Evolutionary conservation across 1,140 invertebrate species (phyloP), one percentile per base, ranked within the genome.

Genomic region (Drosophila murphyi): DNA sequence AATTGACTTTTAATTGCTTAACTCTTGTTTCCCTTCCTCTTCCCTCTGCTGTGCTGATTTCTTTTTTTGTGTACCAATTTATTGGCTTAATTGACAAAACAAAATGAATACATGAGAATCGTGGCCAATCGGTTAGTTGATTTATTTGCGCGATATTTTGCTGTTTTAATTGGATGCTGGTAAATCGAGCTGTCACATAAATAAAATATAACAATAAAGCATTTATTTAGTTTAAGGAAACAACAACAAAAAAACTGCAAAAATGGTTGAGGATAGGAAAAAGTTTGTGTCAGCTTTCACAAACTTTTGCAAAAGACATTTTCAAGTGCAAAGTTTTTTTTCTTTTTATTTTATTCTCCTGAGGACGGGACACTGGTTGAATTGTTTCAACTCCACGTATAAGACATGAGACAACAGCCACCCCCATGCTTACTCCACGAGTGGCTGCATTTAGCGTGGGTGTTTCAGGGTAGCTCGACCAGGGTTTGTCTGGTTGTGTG

Each of bases 11-110:
- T 89, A 88, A 89, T 88, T 88, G 85, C 69, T 69, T 54, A 63
- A 78, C 69, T 78, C 77, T 72, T 64, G 67, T 77, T 76, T 77
- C 72, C 47, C 7, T 77, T 78, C 47, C 7, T 34, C 43, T 70
- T 39, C 31, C 10, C 37, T 10, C 54, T 45, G 3, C 12, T 52
- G 59, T 70, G 5, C 20, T 20, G 47, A 20, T 55, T 20, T 45
- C 47, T 57, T 48, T 50, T 67, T 60, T 52, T 60, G 52, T 52
- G 50, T n/a, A 65, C 45, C 64, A 83, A 71, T 88, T 88, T 67
- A 88, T 72, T 83, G 76, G 85, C 70, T 87, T 83, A 89, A 88
- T 88, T 89, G 77, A 88, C 68, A 65, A 77, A 89, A 65, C 56
- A 68, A 78, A 78, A 61, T 63, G 80, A 72, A 43, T 64, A 52